Evolutionary conservation across 2,888 invertebrate species (phyloP).

Genomic region (Druceiella hillmani): DNA sequence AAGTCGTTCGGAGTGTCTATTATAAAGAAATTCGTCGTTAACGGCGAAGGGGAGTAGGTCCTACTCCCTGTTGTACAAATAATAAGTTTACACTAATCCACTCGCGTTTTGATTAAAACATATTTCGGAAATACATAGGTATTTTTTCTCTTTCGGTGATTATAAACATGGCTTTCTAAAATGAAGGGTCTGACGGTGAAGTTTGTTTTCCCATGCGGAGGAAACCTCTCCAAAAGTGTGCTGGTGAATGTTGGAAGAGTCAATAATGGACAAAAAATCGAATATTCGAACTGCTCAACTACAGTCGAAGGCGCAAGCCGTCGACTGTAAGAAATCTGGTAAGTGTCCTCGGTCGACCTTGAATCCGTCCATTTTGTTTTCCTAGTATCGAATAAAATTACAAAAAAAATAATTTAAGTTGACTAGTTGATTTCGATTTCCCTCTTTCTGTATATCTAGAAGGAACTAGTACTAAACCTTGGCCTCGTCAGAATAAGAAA

Average conservation of each 20-base stretch:
- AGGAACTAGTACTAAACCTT: slow-evolving; percentile 54
- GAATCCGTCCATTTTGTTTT: no score
- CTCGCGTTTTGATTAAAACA: slow-evolving; percentile 37
- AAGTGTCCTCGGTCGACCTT: slow-evolving; percentile 33
- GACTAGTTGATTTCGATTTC: neutral
- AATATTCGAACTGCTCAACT: slow-evolving; percentile 61
- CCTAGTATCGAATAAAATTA: neutral
- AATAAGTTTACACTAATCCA: slow-evolving; percentile 31
- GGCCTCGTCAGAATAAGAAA: slow-evolving; percentile 58
- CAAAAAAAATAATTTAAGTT: neutral
- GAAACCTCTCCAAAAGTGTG: slow-evolving; percentile 50
- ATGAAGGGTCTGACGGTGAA: slow-evolving; percentile 68
- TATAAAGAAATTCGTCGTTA: slow-evolving; percentile 54
- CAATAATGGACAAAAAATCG: slow-evolving; percentile 74
- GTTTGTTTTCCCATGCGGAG: slow-evolving; percentile 69
- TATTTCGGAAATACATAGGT: slow-evolving; percentile 31
- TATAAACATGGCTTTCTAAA: slow-evolving; percentile 77
- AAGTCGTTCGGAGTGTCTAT: slow-evolving; percentile 45
- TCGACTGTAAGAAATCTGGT: slow-evolving; percentile 77
- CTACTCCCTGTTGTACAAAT: slow-evolving; percentile 52
- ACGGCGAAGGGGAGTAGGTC: slow-evolving; percentile 61
- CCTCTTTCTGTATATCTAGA: no score
- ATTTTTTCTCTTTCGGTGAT: slow-evolving; percentile 53
- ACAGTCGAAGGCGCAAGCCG: slow-evolving; percentile 62
- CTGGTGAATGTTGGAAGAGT: slow-evolving; percentile 51